These are phyloP conservation scores for Copidosoma aretas DNA, from an alignment of 2,888 invertebrate genomes.

Conservation along the genomic window DNA sequence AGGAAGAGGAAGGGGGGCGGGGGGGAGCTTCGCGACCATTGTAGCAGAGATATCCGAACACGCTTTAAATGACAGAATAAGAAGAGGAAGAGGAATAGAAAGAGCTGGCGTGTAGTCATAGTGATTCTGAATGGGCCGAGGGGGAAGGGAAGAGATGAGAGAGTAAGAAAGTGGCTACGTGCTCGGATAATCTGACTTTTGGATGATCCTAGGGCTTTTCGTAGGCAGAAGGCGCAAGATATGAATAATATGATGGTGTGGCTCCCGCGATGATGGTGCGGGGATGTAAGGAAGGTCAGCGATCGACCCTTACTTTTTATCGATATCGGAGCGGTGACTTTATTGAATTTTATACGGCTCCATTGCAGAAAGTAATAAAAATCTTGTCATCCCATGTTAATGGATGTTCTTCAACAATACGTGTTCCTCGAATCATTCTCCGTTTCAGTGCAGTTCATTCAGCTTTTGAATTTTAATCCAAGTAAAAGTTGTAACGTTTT, in stretches of 20 bases:
- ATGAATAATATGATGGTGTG: neutral
- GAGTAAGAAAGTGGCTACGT: conserved; percentile 2
- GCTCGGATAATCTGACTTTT: conserved; percentile 19
- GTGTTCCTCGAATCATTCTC: too few relatives aligned
- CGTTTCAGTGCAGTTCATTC: too few relatives aligned
- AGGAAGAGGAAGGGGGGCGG: neutral
- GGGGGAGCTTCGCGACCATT: neutral
- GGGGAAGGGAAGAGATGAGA: neutral
- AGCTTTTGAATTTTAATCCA: too few relatives aligned
- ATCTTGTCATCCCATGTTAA: too few relatives aligned
- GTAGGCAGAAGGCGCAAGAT: neutral
- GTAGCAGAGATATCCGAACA: conserved; percentile 7
- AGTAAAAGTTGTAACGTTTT: too few relatives aligned
- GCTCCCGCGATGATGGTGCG: neutral
- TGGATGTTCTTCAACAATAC: too few relatives aligned
- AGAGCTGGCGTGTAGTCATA: neutral
- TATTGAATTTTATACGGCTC: neutral
- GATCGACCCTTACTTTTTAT: neutral
- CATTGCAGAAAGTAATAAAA: too few relatives aligned
- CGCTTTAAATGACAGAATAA: neutral
- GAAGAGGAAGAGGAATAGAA: neutral
- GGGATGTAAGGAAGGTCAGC: neutral
- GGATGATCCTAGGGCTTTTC: conserved; percentile 20
- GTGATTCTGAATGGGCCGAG: neutral
- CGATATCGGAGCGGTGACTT: conserved; percentile 2